Base-by-base conservation (phyloP, 2,113 vertebrate species). In the Pteronura brasiliensis region DNA sequence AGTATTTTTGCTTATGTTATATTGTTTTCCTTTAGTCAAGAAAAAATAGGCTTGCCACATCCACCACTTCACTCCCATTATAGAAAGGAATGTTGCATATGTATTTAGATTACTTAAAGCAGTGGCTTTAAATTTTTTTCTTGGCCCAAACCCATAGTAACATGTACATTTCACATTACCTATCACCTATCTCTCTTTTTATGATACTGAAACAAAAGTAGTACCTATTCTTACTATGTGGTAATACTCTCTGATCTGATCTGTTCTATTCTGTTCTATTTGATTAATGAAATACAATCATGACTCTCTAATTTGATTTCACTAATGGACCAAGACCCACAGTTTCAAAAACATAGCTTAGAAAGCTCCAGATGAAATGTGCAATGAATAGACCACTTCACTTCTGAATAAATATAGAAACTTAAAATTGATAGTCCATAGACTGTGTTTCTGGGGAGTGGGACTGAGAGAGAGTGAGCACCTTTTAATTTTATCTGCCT, bases 1-100 rank as follows among this genome's bases (percentile, higher is more conserved):
- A 67, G 9, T 88, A 31, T 71, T 95, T 96, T 93, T 96, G 84
- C 83, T 88, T 92, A 88, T 34, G 36, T 88, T 95, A 49, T 96
- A 65, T 90, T 97, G 55, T 90, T 88, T 27, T 95, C 69, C 90
- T 97, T 95, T 88, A 71, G 55, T 96, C 61, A 87, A 79, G 92
- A 93, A 92, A 94, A 72, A 90, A 69, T 42, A 92, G 74, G 72
- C 47, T 90, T 81, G 55, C 31, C 61, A 18, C 42, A 69, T 69
- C 47, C 15, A 82, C 25, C 47, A 88, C 61, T 84, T 90, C 31
- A 67, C 15, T 95, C 83, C 31, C 23, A 91, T 93, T 79, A 81
- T 88, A 97, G 79, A 95, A 92, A 96, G 71, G 71, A 92, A 91
- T 93, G 90, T 88, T 94, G 61, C 74, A 79, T 95, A 92, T 81